These are phyloP conservation scores for Globodera ellingtonae DNA, from an alignment of 1,140 invertebrate genomes.

Conservation along the genomic window DNA sequence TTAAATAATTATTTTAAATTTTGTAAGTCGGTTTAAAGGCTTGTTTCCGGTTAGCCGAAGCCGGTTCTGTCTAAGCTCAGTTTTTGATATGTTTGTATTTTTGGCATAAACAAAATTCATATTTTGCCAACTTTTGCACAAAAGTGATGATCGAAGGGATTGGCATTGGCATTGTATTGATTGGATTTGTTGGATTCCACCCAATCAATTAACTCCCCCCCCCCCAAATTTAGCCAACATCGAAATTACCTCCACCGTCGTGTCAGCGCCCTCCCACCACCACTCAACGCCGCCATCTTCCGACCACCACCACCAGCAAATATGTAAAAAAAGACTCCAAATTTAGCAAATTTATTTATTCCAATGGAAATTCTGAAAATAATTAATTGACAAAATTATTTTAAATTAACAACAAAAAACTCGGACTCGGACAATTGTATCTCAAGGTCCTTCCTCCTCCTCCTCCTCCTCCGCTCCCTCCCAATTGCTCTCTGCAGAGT, in stretches of 20 bases:
- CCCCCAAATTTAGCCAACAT: slow-evolving; percentile 46
- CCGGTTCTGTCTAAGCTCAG: too few species aligned
- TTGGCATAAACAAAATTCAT: too few species aligned
- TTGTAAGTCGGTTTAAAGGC: too few species aligned
- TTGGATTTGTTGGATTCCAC: background rate
- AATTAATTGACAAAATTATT: background rate
- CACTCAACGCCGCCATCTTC: slow-evolving; percentile 10
- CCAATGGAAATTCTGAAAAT: too few species aligned
- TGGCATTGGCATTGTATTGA: background rate
- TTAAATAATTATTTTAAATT: too few species aligned
- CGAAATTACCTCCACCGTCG: slow-evolving; percentile 49
- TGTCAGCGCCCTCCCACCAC: slow-evolving; percentile 34
- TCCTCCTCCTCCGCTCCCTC: background rate
- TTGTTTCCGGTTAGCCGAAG: too few species aligned
- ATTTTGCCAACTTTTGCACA: background rate
- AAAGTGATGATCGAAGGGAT: background rate
- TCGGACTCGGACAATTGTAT: background rate
- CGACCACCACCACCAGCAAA: background rate
- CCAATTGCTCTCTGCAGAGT: slow-evolving; percentile 1
- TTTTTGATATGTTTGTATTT: too few species aligned
- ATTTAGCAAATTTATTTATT: too few species aligned
- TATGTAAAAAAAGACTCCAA: background rate
- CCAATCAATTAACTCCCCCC: background rate
- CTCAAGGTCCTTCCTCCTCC: background rate
- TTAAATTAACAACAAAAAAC: background rate